Evolutionary conservation across 2,113 vertebrate genomes (phyloP).

Genomic region (Eulemur macaco): DNA sequence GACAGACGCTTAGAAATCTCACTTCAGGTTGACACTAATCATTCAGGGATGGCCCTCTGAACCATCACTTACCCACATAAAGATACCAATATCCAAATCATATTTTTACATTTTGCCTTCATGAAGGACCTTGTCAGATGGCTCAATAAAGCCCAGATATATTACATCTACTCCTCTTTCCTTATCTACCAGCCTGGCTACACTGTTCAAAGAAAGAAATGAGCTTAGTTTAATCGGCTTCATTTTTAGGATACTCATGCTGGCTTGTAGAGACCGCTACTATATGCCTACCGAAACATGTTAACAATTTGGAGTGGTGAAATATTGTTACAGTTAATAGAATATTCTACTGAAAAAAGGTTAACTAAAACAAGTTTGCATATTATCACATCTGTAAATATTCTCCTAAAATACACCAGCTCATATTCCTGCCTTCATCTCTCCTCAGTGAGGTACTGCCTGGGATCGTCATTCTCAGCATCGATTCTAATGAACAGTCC

Average conservation of each 20-base stretch:
- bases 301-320: not conserved
- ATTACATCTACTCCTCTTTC: not conserved
- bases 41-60: slow-evolving; percentile 5
- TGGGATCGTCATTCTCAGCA: not conserved
- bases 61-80: not conserved
- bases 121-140: not conserved
- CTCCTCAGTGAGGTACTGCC: not conserved
- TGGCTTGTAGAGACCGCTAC: not conserved
- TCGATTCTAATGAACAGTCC: not conserved
- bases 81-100: not conserved
- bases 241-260: not conserved
- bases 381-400: not conserved
- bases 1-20: not conserved
- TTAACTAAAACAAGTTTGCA: not conserved
- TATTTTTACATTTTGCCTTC: not conserved
- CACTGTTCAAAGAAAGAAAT: not conserved
- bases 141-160: not conserved
- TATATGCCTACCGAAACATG: not conserved
- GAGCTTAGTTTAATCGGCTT: not conserved
- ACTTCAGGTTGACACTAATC: not conserved
- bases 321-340: not conserved
- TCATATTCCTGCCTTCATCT: not conserved
- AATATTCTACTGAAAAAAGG: not conserved
- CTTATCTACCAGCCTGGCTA: not conserved
- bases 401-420: not conserved